Base-by-base conservation (phyloP, 2,888 invertebrate species). In the Seladonia tumulorum region DNA sequence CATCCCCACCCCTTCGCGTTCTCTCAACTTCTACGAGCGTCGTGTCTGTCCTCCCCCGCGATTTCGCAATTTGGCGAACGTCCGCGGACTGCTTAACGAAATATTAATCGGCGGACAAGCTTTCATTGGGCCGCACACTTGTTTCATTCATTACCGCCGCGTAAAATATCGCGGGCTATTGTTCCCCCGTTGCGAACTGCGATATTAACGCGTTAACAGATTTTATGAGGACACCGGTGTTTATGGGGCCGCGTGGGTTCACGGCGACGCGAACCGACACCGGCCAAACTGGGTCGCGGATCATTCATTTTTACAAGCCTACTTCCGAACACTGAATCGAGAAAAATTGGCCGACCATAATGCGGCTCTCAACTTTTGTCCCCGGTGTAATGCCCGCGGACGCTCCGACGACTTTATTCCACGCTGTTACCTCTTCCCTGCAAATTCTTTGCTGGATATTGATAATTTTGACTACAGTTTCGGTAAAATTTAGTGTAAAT, bases 51-150 rank as follows among this genome's bases (percentile, higher is more conserved):
- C 10, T 22, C 10, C n/a, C 10, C 10, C 10, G 53, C 53, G 22
- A n/a, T 53, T 53, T 53, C 53, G n/a, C 22, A 53, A 53, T 53
- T 53, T 53, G 53, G 53, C 53, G 53, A 53, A 53, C 53, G 3
- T 53, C 22, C 53, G 25, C n/a, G 25, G 22, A 18, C 45, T 22
- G 77, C 47, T 77, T 70, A 78, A 57, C 77, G 79, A 79, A 79
- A 75, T 85, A 82, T 85, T 82, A 82, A 85, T 76, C 84, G 70
- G 71, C 25, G 45, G n/a, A 71, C 45, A 18, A 18, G 74, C 29
- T 63, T 53, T 60, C 82, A 70, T 77, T 74, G 39, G 82, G 42
- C 78, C 29, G 72, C 42, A 57, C 25, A 76, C 71, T 85, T 72
- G 75, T 75, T 82, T 74, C 82, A 22, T 79, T 76, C 79, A 63